Percentiles rank a stretch among this genome's conserved stretches.
phyloP scores from a whole-genome alignment of 2,888 invertebrate species.

The Eupithecia vulgata region DNA sequence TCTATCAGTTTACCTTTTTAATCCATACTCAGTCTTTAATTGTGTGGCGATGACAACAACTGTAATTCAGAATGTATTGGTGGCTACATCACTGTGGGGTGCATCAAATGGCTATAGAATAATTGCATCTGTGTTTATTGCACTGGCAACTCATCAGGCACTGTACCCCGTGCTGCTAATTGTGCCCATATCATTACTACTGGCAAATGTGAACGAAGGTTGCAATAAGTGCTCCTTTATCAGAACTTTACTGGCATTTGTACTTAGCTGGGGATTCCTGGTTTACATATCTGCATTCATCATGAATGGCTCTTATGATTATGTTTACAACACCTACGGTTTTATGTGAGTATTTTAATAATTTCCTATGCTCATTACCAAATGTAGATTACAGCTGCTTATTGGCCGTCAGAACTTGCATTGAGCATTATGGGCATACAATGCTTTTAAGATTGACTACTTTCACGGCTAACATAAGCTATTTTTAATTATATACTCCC shows the following conservation, averaged over 20 bases:
- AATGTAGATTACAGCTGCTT: too few species aligned
- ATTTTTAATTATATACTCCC: neutral
- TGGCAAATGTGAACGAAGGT: conserved; percentile 82
- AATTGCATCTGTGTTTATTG: conserved; percentile 87
- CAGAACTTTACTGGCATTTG: conserved; percentile 80
- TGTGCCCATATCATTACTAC: conserved; percentile 90
- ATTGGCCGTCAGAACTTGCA: neutral
- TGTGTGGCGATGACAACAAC: conserved; percentile 96
- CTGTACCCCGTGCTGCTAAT: conserved; percentile 92
- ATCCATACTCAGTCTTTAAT: conserved; percentile 93
- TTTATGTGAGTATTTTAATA: conserved; percentile 87
- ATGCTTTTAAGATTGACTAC: neutral
- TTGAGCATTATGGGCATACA: neutral
- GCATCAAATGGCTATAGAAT: conserved; percentile 87
- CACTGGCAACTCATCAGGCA: conserved; percentile 92
- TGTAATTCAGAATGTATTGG: conserved; percentile 93
- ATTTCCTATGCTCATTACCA: neutral
- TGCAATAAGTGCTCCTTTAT: conserved; percentile 78
- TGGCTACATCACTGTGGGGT: conserved; percentile 88
- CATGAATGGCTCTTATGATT: conserved; percentile 86
- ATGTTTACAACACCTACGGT: conserved; percentile 89
- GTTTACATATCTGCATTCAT: conserved; percentile 86
- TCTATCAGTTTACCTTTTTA: conserved; percentile 91
- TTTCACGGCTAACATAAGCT: neutral
- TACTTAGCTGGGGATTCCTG: conserved; percentile 80